Evolutionary conservation across 64 coral and sea anemone species (phyloP), one percentile per base, ranked within the genome.

Genomic region (Montipora efflorescens): DNA sequence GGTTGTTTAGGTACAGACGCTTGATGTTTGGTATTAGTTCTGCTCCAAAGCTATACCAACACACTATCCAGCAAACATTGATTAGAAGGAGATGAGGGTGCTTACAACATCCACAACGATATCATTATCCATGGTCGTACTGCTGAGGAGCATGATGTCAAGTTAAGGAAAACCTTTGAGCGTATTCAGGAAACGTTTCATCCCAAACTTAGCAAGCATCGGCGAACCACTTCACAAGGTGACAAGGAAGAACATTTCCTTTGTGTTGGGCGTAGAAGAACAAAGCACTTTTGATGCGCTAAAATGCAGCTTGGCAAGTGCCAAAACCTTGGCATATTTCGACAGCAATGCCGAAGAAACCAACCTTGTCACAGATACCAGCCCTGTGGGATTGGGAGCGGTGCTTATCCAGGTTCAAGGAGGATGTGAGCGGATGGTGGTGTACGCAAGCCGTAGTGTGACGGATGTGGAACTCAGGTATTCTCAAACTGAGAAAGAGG

Each of bases 311-410:
- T 57, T 48, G 4, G 79, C n/a, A 14, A 50, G 7, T 64, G 78
- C 92, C 75, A 51, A 81, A 21, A 89, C 78, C 14, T 21, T 90
- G 49, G 72, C 80, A 57, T 95, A 95, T 74, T 94, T 91, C n/a
- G 79, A 90, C 78, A 36, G 19, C 16, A 94, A 90, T 89, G 93
- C 93, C 61, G 79, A 83, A 62, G 20, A 12, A 74, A 90, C 68
- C 5, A 82, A 77, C 22, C 77, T 89, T 4, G 82, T 82, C 7
- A 94, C 64, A 49, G 92, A 89, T 82, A 59, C 77, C 2, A 94
- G 85, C 67, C 92, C 77, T 12, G 92, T 82, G n/a, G 82, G 82
- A 14, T 62, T 93, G 1, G 72, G 91, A 28, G 91, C 73, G 8
- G 55, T 92, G 14, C 73, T 79, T 28, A 93, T 43, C 13, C 82